A percentile compares a stretch with the other conserved stretches of the same genome.
Conservation (phyloP, 2,113 vertebrate species). For the Scalopus aquaticus region DNA sequence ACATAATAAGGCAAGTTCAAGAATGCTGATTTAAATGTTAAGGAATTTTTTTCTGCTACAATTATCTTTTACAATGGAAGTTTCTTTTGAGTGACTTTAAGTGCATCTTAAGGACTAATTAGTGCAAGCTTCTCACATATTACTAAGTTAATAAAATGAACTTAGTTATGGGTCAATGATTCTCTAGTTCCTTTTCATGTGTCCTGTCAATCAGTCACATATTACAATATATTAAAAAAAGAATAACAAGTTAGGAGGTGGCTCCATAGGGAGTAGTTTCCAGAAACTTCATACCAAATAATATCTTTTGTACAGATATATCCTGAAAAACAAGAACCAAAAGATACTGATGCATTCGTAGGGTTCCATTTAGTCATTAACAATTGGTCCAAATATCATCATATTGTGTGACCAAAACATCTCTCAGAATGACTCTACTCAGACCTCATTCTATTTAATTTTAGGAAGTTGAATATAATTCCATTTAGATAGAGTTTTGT, state of each 20-base stretch:
- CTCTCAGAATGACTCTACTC: rapidly evolving
- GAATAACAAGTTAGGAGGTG: no score
- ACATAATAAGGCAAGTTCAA: slow-evolving; percentile 2
- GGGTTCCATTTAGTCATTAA: neutral
- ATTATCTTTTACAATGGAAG: neutral
- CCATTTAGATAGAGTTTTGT: no score
- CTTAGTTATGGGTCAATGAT: no score
- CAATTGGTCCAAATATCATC: neutral
- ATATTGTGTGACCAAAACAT: neutral
- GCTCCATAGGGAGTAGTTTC: neutral
- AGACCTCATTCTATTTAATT: neutral
- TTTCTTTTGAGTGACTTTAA: neutral
- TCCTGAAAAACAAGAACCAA: neutral
- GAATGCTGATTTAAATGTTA: neutral
- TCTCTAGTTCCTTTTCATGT: no score
- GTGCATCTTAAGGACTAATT: slow-evolving; percentile 19
- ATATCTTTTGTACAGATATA: no score
- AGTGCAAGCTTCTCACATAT: neutral
- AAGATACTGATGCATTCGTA: no score
- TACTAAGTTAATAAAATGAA: neutral
- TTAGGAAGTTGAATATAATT: neutral
- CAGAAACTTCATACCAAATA: neutral
- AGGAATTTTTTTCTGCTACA: neutral
- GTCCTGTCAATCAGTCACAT: no score
- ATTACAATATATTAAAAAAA: no score